Conservation (phyloP, 2,888 invertebrate genomes). For the Callyntrura sp. region DNA sequence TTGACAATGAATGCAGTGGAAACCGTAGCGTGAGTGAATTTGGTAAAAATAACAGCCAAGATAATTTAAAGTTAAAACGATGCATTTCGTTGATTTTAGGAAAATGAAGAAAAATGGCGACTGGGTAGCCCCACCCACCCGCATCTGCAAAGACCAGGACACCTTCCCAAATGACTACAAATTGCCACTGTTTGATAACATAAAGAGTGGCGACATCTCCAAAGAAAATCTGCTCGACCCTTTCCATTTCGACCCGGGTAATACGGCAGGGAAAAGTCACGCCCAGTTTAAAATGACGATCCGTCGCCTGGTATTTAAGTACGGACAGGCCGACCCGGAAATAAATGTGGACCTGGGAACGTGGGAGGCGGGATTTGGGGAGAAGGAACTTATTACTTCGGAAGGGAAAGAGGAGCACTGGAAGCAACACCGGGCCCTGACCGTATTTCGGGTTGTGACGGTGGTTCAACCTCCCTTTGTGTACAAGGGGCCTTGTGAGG, state of each 20-base stretch:
- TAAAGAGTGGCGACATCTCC: conserved; percentile 43
- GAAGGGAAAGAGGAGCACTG: conserved; percentile 88
- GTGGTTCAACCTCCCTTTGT: conserved; percentile 95
- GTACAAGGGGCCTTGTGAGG: conserved; percentile 88
- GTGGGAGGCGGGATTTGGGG: conserved; percentile 91
- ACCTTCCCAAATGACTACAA: conserved; percentile 89
- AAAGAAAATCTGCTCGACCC: conserved; percentile 79
- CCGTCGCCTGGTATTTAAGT: conserved; percentile 85
- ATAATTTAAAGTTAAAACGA: too few species aligned
- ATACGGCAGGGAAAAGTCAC: conserved; percentile 89
- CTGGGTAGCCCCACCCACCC: conserved; percentile 88
- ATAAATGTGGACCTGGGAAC: conserved; percentile 88
- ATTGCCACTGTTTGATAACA: conserved; percentile 49
- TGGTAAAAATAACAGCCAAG: too few species aligned
- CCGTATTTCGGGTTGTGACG: conserved; percentile 94
- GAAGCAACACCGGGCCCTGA: conserved; percentile 90
- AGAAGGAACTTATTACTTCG: conserved; percentile 88
- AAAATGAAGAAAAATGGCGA: conserved; percentile 87
- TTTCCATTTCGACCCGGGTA: conserved; percentile 86
- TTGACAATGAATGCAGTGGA: conserved; percentile 90
- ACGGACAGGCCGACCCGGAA: conserved; percentile 64
- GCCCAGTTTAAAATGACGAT: conserved; percentile 92
- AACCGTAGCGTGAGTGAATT: conserved; percentile 86
- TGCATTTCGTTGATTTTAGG: conserved; percentile 81
- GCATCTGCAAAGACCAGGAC: conserved; percentile 88